phyloP scores from a whole-genome alignment of 2,797 vertebrate species.

The Crenuchus spilurus region DNA sequence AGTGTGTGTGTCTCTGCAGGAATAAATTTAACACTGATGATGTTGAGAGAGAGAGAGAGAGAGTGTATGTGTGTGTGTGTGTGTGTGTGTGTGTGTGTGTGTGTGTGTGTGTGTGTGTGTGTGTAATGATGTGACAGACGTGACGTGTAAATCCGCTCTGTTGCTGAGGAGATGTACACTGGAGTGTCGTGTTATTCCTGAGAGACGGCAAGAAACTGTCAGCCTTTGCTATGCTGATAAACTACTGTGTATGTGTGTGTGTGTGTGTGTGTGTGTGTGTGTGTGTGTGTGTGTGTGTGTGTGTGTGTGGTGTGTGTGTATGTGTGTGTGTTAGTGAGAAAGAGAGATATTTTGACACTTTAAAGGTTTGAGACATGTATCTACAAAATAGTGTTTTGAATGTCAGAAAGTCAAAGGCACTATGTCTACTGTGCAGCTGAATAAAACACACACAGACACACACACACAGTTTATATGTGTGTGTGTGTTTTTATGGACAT shows the following conservation, averaged over 20 bases:
- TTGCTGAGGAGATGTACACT: slow-evolving; percentile 15
- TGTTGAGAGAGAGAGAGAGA: neutral
- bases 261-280: slow-evolving; percentile 5
- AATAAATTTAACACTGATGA: slow-evolving; percentile 8
- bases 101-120: neutral
- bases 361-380: neutral
- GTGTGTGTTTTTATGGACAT: neutral
- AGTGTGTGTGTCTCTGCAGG: neutral
- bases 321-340: neutral
- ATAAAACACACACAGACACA: neutral
- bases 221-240: slow-evolving; percentile 22
- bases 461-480: no score
- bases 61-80: neutral
- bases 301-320: neutral
- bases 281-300: neutral
- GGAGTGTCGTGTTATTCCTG: slow-evolving; percentile 28
- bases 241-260: neutral
- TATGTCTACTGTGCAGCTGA: neutral
- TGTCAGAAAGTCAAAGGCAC: neutral
- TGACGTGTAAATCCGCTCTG: slow-evolving; percentile 18
- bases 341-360: no score
- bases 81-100: neutral
- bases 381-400: neutral
- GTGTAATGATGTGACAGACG: slow-evolving; percentile 4
- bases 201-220: slow-evolving; percentile 6